Evolutionary conservation across 2,797 vertebrate species (phyloP).

Genomic region (Australoheros facetus): DNA sequence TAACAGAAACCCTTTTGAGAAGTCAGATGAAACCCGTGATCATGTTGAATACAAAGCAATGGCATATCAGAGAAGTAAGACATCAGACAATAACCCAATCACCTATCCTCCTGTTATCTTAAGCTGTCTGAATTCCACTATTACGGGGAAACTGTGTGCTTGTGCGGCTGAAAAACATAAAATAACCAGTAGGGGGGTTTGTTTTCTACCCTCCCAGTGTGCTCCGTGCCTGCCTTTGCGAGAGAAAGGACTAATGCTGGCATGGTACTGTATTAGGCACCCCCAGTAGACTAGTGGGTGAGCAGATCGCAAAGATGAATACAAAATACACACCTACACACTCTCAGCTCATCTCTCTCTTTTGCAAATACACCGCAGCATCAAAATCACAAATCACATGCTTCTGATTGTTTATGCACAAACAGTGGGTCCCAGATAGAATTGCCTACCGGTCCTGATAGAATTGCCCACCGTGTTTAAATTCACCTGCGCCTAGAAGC

Average conservation of each 20-base stretch:
- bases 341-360: slow-evolving; percentile 75
- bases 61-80: slow-evolving; percentile 79
- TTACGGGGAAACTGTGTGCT: slow-evolving; percentile 77
- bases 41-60: slow-evolving; percentile 73
- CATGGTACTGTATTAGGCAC: slow-evolving; percentile 83
- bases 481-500: slow-evolving; percentile 83
- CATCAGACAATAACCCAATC: slow-evolving; percentile 83
- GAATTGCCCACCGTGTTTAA: slow-evolving; percentile 83
- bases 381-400: slow-evolving; percentile 85
- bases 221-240: slow-evolving; percentile 77
- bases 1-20: slow-evolving; percentile 70
- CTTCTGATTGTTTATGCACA: slow-evolving; percentile 84
- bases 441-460: slow-evolving; percentile 81
- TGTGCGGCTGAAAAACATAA: slow-evolving; percentile 81
- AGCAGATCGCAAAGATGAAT: slow-evolving; percentile 83
- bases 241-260: slow-evolving; percentile 82
- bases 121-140: slow-evolving; percentile 81
- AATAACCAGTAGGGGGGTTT: slow-evolving; percentile 84
- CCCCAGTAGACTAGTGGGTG: slow-evolving; percentile 82
- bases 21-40: slow-evolving; percentile 71
- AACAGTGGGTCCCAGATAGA: slow-evolving; percentile 84
- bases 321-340: slow-evolving; percentile 83
- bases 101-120: slow-evolving; percentile 81
- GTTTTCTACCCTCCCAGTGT: slow-evolving; percentile 83
- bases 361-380: slow-evolving; percentile 79